Evolutionary conservation across 2,797 vertebrate species (phyloP).

Genomic region (Hybognathus amarus): DNA sequence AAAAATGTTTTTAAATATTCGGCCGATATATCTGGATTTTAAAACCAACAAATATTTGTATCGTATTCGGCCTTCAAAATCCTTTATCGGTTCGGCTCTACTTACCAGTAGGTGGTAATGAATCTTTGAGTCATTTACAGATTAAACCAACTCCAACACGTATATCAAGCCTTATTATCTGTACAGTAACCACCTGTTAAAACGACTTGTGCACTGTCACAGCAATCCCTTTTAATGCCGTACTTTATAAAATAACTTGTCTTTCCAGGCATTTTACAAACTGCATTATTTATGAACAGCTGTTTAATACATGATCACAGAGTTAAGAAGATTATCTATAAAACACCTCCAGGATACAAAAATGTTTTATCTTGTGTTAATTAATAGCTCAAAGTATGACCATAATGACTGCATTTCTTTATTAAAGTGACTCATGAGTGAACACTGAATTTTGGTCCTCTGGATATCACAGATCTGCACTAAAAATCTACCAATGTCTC

Average conservation of each 20-base stretch:
- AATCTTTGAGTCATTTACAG: background rate
- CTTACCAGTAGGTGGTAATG: conserved; percentile 5
- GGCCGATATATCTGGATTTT: too few relatives aligned
- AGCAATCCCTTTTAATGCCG: background rate
- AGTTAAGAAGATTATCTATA: background rate
- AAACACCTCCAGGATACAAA: conserved; percentile 21
- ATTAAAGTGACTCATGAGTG: conserved; percentile 20
- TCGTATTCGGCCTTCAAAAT: too few relatives aligned
- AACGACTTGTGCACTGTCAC: background rate
- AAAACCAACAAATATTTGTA: too few relatives aligned
- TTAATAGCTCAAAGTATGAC: conserved; percentile 32
- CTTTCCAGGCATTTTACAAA: background rate
- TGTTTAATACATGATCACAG: background rate
- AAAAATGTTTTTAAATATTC: too few relatives aligned
- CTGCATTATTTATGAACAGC: background rate
- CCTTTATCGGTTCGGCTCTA: too few relatives aligned
- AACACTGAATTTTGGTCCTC: conserved; percentile 2
- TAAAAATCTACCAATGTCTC: background rate
- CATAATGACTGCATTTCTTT: background rate
- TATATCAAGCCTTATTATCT: background rate
- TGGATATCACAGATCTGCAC: background rate
- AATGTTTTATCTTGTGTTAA: background rate
- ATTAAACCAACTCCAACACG: conserved; percentile 3
- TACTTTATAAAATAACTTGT: background rate
- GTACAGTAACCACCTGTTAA: conserved; percentile 6